phyloP scores from a whole-genome alignment of 2,797 vertebrate species.

The Myripristis jacobus region DNA sequence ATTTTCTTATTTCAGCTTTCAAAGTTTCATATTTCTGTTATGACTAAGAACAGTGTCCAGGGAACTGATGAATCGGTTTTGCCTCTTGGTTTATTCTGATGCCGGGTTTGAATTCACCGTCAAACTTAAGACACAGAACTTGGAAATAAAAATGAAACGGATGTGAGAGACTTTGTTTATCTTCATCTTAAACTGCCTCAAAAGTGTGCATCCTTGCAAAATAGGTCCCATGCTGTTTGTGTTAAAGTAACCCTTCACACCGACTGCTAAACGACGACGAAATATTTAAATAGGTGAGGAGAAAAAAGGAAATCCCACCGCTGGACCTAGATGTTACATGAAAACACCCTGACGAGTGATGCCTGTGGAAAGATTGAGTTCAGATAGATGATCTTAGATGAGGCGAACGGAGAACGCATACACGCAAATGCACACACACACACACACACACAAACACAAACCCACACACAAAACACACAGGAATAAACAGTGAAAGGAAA shows the following conservation, averaged over 20 bases:
- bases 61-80: background rate
- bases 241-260: background rate
- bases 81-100: background rate
- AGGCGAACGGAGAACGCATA: conserved; percentile 45
- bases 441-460: conserved; percentile 42
- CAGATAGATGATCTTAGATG: conserved; percentile 45
- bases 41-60: conserved; percentile 6
- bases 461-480: conserved; percentile 52
- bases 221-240: background rate
- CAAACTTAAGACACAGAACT: no score
- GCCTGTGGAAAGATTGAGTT: conserved; percentile 61
- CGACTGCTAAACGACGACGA: no score
- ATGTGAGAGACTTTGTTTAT: no score
- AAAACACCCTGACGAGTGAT: conserved; percentile 28
- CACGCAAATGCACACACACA: conserved; percentile 11
- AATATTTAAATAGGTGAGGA: conserved; percentile 15
- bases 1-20: no score
- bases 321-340: conserved; percentile 25
- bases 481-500: conserved; percentile 67
- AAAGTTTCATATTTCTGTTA: conserved; percentile 31
- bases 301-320: conserved; percentile 37
- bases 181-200: no score
- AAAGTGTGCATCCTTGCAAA: background rate
- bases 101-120: no score
- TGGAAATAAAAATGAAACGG: no score